phyloP scores from a whole-genome alignment of 2,888 invertebrate genomes.

The Clivina fossor region DNA sequence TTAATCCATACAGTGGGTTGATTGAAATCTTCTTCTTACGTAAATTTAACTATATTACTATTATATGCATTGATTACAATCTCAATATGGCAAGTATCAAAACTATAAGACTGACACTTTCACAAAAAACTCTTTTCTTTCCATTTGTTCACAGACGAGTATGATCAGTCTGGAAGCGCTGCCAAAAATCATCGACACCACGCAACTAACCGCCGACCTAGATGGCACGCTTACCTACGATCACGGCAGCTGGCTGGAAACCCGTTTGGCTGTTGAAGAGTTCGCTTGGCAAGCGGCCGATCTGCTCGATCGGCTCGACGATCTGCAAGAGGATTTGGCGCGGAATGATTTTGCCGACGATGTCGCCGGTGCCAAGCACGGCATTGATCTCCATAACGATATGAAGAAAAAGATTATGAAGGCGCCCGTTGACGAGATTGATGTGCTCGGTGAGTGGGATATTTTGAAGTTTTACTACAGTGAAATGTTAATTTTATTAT shows the following conservation, averaged over 20 bases:
- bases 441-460: slow-evolving; percentile 82
- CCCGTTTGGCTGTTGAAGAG: slow-evolving; percentile 90
- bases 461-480: no score
- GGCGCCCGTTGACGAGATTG: slow-evolving; percentile 91
- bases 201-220: slow-evolving; percentile 90
- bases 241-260: slow-evolving; percentile 96
- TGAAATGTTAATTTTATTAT: no score
- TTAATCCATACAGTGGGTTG: no score
- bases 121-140: no score
- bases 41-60: no score
- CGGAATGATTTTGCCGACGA: slow-evolving; percentile 94
- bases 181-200: slow-evolving; percentile 87
- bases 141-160: slow-evolving; percentile 74
- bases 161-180: slow-evolving; percentile 95
- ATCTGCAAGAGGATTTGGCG: slow-evolving; percentile 89
- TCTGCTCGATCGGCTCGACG: slow-evolving; percentile 87
- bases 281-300: slow-evolving; percentile 96
- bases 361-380: slow-evolving; percentile 86
- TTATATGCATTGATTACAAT: no score
- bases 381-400: slow-evolving; percentile 90
- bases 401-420: slow-evolving; percentile 93
- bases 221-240: slow-evolving; percentile 94
- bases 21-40: no score
- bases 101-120: no score
- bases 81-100: no score